These are phyloP conservation scores for Drosophila borealis DNA, from an alignment of 2,888 invertebrate species.

Conservation along the genomic window DNA sequence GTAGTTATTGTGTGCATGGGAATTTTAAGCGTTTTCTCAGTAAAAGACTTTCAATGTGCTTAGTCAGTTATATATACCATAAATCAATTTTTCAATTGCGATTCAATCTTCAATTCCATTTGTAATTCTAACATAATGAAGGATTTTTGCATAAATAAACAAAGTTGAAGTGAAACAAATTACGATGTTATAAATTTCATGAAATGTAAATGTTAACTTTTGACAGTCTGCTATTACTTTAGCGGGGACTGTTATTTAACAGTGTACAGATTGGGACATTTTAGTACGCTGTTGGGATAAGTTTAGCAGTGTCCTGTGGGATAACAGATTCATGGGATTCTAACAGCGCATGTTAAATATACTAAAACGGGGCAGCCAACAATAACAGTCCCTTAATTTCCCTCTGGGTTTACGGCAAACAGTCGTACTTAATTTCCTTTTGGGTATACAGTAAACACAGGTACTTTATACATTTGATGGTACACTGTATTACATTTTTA, in stretches of 20 bases:
- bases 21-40: constrained; percentile 40
- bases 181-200: background rate
- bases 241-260: constrained; percentile 9
- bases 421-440: background rate
- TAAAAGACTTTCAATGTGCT: constrained; percentile 59
- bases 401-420: background rate
- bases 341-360: constrained; percentile 3
- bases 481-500: too few relatives aligned
- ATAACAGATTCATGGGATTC: background rate
- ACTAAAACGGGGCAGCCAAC: background rate
- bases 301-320: background rate
- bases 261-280: constrained; percentile 20
- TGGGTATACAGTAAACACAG: too few relatives aligned
- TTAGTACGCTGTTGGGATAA: constrained; percentile 22
- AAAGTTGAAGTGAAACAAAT: constrained; percentile 64
- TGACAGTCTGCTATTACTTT: background rate
- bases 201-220: background rate
- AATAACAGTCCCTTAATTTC: background rate
- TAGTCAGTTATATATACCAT: constrained; percentile 50
- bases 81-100: constrained; percentile 33
- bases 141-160: constrained; percentile 73
- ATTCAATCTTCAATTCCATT: constrained; percentile 62
- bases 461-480: too few relatives aligned
- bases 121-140: constrained; percentile 67
- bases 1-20: constrained; percentile 53